Percentiles rank a stretch among this genome's conserved stretches.
phyloP scores from a whole-genome alignment of 2,113 vertebrate species.

The Tauraco erythrolophus region DNA sequence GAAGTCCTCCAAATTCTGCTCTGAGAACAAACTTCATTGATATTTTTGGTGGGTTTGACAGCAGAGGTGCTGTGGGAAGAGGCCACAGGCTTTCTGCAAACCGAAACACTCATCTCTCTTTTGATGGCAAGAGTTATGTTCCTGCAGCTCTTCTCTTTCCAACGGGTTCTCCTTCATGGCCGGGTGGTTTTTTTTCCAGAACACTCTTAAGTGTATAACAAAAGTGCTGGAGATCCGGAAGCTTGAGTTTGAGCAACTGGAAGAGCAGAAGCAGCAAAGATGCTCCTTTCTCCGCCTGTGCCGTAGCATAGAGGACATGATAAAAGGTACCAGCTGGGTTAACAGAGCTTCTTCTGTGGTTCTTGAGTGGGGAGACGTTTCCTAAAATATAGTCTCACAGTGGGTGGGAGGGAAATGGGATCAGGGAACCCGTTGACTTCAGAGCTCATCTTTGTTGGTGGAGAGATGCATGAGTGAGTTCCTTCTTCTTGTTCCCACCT shows the following conservation, averaged over 20 bases:
- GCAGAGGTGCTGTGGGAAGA: neutral
- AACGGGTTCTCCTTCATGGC: neutral
- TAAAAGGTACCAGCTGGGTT: neutral
- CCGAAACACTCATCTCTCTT: neutral
- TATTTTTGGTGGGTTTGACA: neutral
- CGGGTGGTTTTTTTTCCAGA: neutral
- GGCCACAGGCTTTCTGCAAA: neutral
- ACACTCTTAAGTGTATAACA: neutral
- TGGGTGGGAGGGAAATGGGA: neutral
- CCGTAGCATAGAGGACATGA: neutral
- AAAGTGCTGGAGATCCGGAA: neutral
- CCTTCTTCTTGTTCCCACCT: neutral
- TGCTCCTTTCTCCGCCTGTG: neutral
- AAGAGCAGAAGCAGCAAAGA: neutral
- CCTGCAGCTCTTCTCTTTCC: neutral
- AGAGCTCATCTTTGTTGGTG: neutral
- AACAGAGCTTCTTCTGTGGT: neutral
- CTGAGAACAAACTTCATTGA: neutral
- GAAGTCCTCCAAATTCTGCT: too few species aligned
- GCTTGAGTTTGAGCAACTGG: neutral
- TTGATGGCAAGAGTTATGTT: too few species aligned
- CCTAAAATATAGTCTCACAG: neutral
- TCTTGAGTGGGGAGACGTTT: neutral
- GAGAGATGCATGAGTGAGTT: neutral
- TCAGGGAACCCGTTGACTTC: neutral